Evolutionary conservation across 1,140 invertebrate genomes (phyloP).

Genomic region (Eciton burchellii): DNA sequence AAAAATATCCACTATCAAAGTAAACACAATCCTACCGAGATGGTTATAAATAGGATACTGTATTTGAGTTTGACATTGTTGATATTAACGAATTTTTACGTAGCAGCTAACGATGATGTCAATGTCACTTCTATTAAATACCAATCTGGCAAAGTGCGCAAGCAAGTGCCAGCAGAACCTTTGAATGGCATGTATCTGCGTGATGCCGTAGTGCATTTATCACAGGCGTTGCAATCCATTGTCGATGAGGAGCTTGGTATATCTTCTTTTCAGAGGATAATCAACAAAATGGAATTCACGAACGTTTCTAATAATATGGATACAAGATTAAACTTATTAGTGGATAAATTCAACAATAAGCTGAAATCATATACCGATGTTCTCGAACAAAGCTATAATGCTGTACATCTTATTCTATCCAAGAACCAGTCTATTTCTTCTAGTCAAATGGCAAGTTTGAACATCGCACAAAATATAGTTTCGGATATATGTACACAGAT

Average conservation of each 20-base stretch:
- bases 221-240: constrained; percentile 77
- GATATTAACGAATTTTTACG: constrained; percentile 22
- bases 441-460: constrained; percentile 57
- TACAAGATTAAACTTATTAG: constrained; percentile 72
- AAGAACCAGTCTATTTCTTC: constrained; percentile 69
- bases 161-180: constrained; percentile 81
- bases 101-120: neutral
- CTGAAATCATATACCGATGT: constrained; percentile 76
- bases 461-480: constrained; percentile 67
- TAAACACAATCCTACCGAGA: neutral
- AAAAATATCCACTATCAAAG: neutral
- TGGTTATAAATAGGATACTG: constrained; percentile 31
- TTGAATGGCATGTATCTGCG: constrained; percentile 81
- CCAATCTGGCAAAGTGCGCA: constrained; percentile 78
- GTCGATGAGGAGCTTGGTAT: constrained; percentile 82
- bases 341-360: constrained; percentile 79
- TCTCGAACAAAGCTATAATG: constrained; percentile 74
- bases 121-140: constrained; percentile 67
- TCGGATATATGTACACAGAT: constrained; percentile 80
- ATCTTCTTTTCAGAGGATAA: constrained; percentile 79
- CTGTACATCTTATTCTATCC: constrained; percentile 77
- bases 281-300: constrained; percentile 80
- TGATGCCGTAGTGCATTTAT: constrained; percentile 79
- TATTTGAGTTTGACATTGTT: constrained; percentile 6
- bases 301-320: constrained; percentile 74